Evolutionary conservation across 2,797 vertebrate genomes (phyloP).

Genomic region (Nothura maculosa): DNA sequence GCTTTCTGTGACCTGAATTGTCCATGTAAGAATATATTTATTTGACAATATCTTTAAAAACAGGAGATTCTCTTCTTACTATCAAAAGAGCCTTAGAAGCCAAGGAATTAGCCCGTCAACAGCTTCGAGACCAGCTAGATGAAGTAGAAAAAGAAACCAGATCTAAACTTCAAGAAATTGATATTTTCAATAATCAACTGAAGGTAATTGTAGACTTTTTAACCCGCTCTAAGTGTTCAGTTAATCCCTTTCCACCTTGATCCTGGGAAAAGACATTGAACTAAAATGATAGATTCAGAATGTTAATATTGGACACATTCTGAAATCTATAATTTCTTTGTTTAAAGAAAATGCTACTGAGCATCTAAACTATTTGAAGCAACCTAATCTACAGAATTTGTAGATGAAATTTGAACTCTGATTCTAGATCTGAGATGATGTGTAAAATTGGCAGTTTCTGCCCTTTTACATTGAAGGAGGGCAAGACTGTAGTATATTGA

Average conservation of each 20-base stretch:
- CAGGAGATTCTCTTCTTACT: constrained; percentile 94
- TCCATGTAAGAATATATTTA: not conserved
- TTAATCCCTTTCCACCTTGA: not conserved
- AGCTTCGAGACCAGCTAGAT: constrained; percentile 93
- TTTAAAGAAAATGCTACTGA: not conserved
- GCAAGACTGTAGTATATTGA: not conserved
- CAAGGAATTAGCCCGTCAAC: constrained; percentile 91
- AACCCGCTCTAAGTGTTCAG: not conserved
- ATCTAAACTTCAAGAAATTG: constrained; percentile 95
- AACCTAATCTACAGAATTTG: not conserved
- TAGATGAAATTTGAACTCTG: constrained; percentile 34
- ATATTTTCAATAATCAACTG: constrained; percentile 96
- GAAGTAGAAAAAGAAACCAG: constrained; percentile 95
- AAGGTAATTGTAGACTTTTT: constrained; percentile 85
- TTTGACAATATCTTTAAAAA: constrained; percentile 46
- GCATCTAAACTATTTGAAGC: not conserved
- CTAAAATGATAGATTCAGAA: not conserved
- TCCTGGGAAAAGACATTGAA: not conserved
- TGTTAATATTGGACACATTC: not conserved
- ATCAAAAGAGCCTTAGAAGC: constrained; percentile 94
- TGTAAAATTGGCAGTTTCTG: not conserved
- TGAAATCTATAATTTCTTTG: not conserved
- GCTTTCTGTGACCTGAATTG: not conserved
- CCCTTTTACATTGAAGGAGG: not conserved
- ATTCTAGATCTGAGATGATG: not conserved